These are phyloP conservation scores for Clamator glandarius DNA, from an alignment of 2,797 vertebrate species.

Conservation along the genomic window DNA sequence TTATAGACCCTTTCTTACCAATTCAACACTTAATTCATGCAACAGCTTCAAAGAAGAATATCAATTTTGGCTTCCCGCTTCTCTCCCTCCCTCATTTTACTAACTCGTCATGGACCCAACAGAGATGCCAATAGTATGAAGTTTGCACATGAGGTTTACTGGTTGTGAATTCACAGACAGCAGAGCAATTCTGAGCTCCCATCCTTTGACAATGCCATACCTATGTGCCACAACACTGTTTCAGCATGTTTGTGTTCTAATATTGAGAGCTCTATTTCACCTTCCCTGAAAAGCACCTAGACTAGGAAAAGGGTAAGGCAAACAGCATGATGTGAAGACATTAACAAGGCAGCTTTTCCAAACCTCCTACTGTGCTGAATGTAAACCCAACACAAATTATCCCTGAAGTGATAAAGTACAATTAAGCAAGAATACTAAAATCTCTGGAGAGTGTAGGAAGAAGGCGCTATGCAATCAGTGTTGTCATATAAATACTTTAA, in stretches of 20 bases:
- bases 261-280: not conserved
- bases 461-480: not conserved
- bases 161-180: not conserved
- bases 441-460: not conserved
- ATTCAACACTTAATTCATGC: not conserved
- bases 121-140: not conserved
- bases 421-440: not conserved
- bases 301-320: not conserved
- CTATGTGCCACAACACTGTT: not conserved
- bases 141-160: not conserved
- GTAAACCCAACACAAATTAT: not conserved
- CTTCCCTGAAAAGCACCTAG: not conserved
- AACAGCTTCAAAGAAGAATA: not conserved
- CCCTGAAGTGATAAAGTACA: not conserved
- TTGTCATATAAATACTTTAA: not conserved
- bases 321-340: not conserved
- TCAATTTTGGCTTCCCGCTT: not conserved
- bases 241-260: not conserved
- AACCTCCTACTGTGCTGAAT: not conserved
- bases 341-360: not conserved
- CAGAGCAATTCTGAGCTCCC: not conserved
- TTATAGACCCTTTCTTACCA: not conserved
- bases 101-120: not conserved
- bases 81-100: accelerated
- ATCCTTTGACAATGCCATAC: not conserved